Conservation (phyloP, 1,140 invertebrate species). For the Drosophila mauritiana region DNA sequence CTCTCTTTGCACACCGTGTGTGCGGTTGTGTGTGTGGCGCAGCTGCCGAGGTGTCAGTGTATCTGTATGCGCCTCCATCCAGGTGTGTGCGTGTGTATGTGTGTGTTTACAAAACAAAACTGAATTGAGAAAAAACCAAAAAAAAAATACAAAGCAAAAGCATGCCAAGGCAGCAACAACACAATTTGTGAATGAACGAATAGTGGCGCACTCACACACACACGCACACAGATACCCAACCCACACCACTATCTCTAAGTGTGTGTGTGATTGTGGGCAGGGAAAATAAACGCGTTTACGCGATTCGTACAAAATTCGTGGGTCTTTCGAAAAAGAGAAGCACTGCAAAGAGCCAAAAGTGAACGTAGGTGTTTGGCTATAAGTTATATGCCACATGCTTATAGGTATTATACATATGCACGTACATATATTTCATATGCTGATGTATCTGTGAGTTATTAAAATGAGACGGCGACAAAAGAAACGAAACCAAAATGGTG, state of each 20-base stretch:
- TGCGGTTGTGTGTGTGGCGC: conserved; percentile 36
- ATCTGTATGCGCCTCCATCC: conserved; percentile 32
- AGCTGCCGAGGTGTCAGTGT: conserved; percentile 62
- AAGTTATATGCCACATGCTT: conserved; percentile 16
- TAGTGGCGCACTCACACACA: conserved; percentile 71
- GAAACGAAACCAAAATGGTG: conserved; percentile 76
- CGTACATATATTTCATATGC: conserved; percentile 29
- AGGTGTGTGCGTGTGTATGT: conserved; percentile 39
- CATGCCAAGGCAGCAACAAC: conserved; percentile 61
- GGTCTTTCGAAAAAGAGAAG: conserved; percentile 40
- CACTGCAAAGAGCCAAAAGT: conserved; percentile 38
- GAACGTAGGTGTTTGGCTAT: conserved; percentile 61
- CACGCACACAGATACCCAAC: conserved; percentile 23
- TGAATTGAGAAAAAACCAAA: conserved; percentile 47
- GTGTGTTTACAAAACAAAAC: conserved; percentile 81
- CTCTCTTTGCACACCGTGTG: neutral
- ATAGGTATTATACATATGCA: conserved; percentile 33
- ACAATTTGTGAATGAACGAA: conserved; percentile 82
- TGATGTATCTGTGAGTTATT: conserved; percentile 66
- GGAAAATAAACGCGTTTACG: conserved; percentile 84
- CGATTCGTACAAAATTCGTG: conserved; percentile 84
- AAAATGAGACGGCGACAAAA: conserved; percentile 72
- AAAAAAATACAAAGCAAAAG: conserved; percentile 42
- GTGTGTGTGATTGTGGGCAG: conserved; percentile 82
- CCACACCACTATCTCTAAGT: conserved; percentile 4